Conservation (phyloP, 1,140 invertebrate genomes). For the Drosophila hydei region DNA sequence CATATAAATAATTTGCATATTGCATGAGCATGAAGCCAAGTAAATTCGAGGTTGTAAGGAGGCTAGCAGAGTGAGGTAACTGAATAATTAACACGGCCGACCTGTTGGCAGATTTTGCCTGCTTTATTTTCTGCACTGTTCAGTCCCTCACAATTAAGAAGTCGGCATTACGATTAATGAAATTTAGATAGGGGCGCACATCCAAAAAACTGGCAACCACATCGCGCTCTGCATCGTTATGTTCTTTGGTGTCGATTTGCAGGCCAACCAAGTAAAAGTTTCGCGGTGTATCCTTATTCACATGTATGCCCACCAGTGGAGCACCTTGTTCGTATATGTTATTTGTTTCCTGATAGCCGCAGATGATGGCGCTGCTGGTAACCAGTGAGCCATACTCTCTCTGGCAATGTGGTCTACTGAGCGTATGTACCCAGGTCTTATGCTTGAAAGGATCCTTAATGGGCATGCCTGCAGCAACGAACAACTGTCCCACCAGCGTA, state of each 20-base stretch:
- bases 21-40: constrained; percentile 44
- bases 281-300: constrained; percentile 35
- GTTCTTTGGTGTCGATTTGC: constrained; percentile 43
- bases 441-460: constrained; percentile 23
- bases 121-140: constrained; percentile 21
- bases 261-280: constrained; percentile 63
- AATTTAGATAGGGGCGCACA: constrained; percentile 52
- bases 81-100: constrained; percentile 70
- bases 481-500: constrained; percentile 53
- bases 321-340: constrained; percentile 46
- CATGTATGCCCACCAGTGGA: constrained; percentile 61
- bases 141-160: constrained; percentile 39
- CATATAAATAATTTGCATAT: constrained; percentile 74
- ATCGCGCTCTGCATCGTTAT: not conserved
- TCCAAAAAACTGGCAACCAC: constrained; percentile 56
- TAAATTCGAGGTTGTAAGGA: constrained; percentile 1
- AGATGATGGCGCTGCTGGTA: constrained; percentile 50
- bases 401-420: constrained; percentile 47
- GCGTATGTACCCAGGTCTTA: constrained; percentile 59
- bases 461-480: constrained; percentile 51
- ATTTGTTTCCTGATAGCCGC: constrained; percentile 38
- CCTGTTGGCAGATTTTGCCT: constrained; percentile 53
- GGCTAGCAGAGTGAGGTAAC: not conserved
- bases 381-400: constrained; percentile 29
- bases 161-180: constrained; percentile 55